phyloP scores from a whole-genome alignment of 2,113 vertebrate species.

The Erpornis zantholeuca region DNA sequence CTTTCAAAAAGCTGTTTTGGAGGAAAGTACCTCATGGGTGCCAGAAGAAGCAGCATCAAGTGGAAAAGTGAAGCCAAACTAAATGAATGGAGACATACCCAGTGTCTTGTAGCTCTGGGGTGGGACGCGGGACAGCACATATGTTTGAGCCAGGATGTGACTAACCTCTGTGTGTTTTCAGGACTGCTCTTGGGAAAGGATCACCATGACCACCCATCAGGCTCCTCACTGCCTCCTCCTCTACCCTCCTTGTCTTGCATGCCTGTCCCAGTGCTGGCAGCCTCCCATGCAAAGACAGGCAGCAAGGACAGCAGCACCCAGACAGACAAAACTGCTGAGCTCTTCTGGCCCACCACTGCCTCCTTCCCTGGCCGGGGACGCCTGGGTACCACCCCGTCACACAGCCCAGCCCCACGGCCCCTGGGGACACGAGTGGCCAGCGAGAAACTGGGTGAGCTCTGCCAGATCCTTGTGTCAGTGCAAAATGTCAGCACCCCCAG shows the following conservation, averaged over 20 bases:
- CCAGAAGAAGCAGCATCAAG: background rate
- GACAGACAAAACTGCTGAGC: conserved; percentile 75
- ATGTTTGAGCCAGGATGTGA: background rate
- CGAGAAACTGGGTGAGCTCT: conserved; percentile 71
- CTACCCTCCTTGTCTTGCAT: conserved; percentile 40
- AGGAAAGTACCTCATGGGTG: background rate
- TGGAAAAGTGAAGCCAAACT: background rate
- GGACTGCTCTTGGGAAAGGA: conserved; percentile 77
- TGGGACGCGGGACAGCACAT: rapidly evolving
- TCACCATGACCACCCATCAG: conserved; percentile 30
- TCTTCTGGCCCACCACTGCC: conserved; percentile 69
- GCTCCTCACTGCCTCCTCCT: conserved; percentile 25
- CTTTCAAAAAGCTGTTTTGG: background rate
- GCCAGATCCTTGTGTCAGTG: rapidly evolving
- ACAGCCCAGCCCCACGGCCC: conserved; percentile 70
- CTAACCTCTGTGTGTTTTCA: background rate
- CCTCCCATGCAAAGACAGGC: conserved; percentile 75
- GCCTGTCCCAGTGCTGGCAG: background rate
- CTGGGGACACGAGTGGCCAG: background rate
- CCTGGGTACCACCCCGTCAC: conserved; percentile 56
- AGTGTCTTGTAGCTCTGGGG: background rate
- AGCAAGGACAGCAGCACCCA: conserved; percentile 86
- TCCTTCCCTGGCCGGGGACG: conserved; percentile 71
- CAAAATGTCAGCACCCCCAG: background rate
- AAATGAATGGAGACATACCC: background rate